Base-by-base conservation (phyloP, 53 echinoderm and acorn worm genomes). In the Patiria pectinifera region DNA sequence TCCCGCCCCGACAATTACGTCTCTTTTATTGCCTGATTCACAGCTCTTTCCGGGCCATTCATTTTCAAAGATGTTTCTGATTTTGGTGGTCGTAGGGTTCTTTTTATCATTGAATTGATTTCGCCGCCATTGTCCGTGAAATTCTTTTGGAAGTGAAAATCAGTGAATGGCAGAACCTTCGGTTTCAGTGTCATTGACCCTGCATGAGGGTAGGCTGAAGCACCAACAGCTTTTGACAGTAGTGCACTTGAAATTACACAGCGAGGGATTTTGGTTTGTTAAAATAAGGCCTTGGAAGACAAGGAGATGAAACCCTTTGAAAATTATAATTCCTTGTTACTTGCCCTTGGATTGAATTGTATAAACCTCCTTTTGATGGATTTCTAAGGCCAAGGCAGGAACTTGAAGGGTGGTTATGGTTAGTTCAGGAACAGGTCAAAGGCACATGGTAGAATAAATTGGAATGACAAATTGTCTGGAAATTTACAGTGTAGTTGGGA, bases 111-210 rank as follows among this genome's bases (percentile, higher is more conserved):
- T 53, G 53, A 53, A 5, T 53, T 6, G 53, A 53, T 5, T 53
- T 53, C 53, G 53, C 53, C 8, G 53, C 69, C 16, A 85, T 85
- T 69, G 45, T 85, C 66, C 19, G 18, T 45, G 15, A 46, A 46
- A 53, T 53, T 46, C 19, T 5, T 79, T 44, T 79, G 79, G 14
- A 6, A 70, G 85, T 59, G 82, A 13, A 66, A 11, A 7, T 66
- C 15, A 59, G 13, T 85, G 63, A 85, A 85, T 85, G 6, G 47
- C 35, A 18, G 69, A 43, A 45, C 69, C 85, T 85, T 69, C 44
- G 45, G 85, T 45, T 85, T 43, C 15, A 43, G 70, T 26, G 85
- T 66, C 69, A 44, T 66, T 85, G 85, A 85, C 85, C 85, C 63
- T 85, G 53, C 6, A 53, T 43, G 0, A 4, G 24, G 4, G 0